A percentile compares a stretch with the other conserved stretches of the same genome.
Evolutionary conservation across 1,140 invertebrate genomes (phyloP).

Genomic region (Plodia interpunctella): DNA sequence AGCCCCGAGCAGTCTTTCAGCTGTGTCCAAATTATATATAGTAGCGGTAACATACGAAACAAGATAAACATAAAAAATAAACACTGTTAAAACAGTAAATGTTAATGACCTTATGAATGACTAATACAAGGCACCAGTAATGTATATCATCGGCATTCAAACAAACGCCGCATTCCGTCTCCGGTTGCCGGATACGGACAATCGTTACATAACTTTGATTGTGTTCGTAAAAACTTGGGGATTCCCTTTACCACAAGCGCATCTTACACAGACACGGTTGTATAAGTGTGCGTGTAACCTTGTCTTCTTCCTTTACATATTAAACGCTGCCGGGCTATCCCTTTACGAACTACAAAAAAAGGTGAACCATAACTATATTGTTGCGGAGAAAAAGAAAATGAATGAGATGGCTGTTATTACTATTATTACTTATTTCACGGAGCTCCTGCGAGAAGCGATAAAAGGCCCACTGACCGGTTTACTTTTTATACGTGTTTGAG

Average conservation of each 20-base stretch:
- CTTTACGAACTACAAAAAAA: conserved; percentile 72
- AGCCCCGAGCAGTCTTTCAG: too few species aligned
- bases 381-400: conserved; percentile 66
- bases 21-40: too few species aligned
- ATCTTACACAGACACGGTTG: conserved; percentile 46
- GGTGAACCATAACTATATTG: conserved; percentile 65
- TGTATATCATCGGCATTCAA: conserved; percentile 72
- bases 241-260: conserved; percentile 72
- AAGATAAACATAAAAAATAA: conserved; percentile 59
- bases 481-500: conserved; percentile 65
- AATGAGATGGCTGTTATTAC: conserved; percentile 71
- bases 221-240: conserved; percentile 76
- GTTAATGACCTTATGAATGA: conserved; percentile 75
- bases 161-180: conserved; percentile 61
- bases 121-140: conserved; percentile 67
- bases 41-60: conserved; percentile 22
- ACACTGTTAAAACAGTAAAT: conserved; percentile 61
- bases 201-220: conserved; percentile 76
- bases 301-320: conserved; percentile 73
- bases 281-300: conserved; percentile 70
- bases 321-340: conserved; percentile 74
- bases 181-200: conserved; percentile 62
- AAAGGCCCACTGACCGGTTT: conserved; percentile 70
- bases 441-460: conserved; percentile 62
- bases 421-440: conserved; percentile 68